These are phyloP conservation scores for Eumaeus atala DNA, from an alignment of 1,140 invertebrate species.

Conservation along the genomic window DNA sequence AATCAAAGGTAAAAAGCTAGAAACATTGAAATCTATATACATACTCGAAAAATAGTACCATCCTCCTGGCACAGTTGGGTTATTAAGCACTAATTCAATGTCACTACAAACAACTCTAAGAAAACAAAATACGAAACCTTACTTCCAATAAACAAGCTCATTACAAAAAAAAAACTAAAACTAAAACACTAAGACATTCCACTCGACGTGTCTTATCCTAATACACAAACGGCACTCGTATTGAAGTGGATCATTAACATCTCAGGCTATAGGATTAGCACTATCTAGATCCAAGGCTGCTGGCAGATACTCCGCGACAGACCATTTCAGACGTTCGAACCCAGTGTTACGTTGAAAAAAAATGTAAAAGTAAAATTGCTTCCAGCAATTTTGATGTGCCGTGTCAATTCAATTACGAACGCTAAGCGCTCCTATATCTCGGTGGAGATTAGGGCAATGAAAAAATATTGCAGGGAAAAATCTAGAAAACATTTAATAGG, in stretches of 20 bases:
- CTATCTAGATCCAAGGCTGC: conserved; percentile 14
- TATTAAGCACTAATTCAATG: too few relatives aligned
- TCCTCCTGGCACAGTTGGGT: too few relatives aligned
- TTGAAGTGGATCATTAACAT: conserved; percentile 13
- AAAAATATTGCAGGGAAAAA: conserved; percentile 58
- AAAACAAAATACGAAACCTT: too few relatives aligned
- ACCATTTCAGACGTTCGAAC: conserved; percentile 11
- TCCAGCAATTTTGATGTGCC: conserved; percentile 51
- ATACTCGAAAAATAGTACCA: too few relatives aligned
- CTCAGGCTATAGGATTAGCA: conserved; percentile 40
- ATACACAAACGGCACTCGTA: conserved; percentile 1
- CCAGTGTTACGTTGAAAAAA: conserved; percentile 22
- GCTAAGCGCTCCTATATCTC: conserved; percentile 39
- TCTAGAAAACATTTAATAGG: conserved; percentile 46
- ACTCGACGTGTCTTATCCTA: background rate
- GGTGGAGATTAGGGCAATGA: conserved; percentile 57
- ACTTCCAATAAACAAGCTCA: too few relatives aligned
- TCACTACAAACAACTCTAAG: too few relatives aligned
- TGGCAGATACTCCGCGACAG: conserved; percentile 2
- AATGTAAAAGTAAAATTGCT: conserved; percentile 51
- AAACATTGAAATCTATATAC: too few relatives aligned
- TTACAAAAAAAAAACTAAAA: too few relatives aligned
- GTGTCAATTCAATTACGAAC: conserved; percentile 54
- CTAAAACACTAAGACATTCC: too few relatives aligned
- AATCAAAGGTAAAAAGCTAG: too few relatives aligned